A percentile compares a stretch with the other conserved stretches of the same genome.
Conservation (phyloP, 2,888 invertebrate species). For the Drosophila anomalata region DNA sequence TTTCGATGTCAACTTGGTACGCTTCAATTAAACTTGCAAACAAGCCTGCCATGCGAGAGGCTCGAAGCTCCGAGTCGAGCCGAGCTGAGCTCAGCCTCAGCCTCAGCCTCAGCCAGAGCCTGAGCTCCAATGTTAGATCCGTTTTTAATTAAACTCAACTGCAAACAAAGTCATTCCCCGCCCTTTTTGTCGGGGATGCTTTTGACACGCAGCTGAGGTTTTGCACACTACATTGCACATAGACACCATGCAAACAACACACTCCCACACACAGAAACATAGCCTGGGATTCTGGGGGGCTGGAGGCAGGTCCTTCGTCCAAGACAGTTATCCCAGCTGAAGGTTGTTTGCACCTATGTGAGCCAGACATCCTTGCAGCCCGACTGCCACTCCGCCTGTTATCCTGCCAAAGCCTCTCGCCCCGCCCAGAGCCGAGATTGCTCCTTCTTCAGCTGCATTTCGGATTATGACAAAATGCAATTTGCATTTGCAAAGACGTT, state of each 20-base stretch:
- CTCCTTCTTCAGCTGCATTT: slow-evolving; percentile 48
- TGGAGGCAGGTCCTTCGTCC: slow-evolving; percentile 17
- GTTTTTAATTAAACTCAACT: slow-evolving; percentile 77
- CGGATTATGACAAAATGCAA: slow-evolving; percentile 79
- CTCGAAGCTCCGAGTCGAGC: slow-evolving; percentile 22
- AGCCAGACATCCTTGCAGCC: slow-evolving; percentile 23
- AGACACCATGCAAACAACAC: slow-evolving; percentile 30
- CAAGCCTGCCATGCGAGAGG: slow-evolving; percentile 52
- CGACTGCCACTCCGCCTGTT: slow-evolving; percentile 39
- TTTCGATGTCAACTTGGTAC: slow-evolving; percentile 62
- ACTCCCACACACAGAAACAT: slow-evolving; percentile 7
- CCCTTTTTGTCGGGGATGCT: slow-evolving; percentile 29
- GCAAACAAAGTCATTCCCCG: slow-evolving; percentile 70
- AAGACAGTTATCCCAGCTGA: slow-evolving; percentile 45
- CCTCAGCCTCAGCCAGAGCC: slow-evolving; percentile 19
- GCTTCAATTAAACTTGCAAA: slow-evolving; percentile 72
- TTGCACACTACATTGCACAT: slow-evolving; percentile 34
- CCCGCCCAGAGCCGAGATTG: slow-evolving; percentile 20
- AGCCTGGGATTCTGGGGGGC: slow-evolving; percentile 6
- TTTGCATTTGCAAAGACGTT: slow-evolving; percentile 73
- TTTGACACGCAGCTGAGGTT: slow-evolving; percentile 61
- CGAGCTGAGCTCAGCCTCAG: slow-evolving; percentile 5
- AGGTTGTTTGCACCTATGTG: slow-evolving; percentile 68
- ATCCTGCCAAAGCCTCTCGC: slow-evolving; percentile 44
- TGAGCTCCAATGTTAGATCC: slow-evolving; percentile 64